Evolutionary conservation across 23 tunicate species (phyloP), one percentile per base, ranked within the genome.

Genomic region (Aplidium turbinatum): DNA sequence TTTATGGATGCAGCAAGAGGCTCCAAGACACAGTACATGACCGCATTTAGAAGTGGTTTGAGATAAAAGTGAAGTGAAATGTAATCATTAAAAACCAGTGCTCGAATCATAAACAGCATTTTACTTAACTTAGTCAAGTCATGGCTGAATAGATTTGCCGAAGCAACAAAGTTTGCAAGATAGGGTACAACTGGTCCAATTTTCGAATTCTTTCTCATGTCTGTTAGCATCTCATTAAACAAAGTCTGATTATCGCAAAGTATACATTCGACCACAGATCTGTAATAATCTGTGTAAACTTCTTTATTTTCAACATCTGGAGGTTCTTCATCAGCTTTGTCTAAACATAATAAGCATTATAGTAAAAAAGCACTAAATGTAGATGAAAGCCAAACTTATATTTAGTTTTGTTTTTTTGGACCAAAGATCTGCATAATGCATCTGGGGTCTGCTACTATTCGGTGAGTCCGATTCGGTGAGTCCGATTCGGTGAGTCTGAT

Each of bases 1-100:
- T 82, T 89, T 1, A 89, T 89, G 32, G 96, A 89, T 9, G 96
- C 96, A 22, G 96, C 80, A 6, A 82, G 63, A 3, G 96, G 84
- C 64, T 82, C 89, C 33, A 82, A 32, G 2, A 89, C 96, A 63
- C 96, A 89, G 35, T 82, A 89, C 58, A 77, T 55, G 1, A 82
- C 89, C 29, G 85, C 73, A 20, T 75, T 57, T 27, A 81, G 25
- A 29, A 89, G 33, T 2, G 89, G 85, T 50, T 70, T 82, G 16
- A 82, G 52, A 57, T 70, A 89, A 9, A 70, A 39, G 34, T 58
- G 24, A 1, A 82, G 4, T 48, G 75, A 58, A 16, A 83, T 46
- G 36, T 28, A 29, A 5, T 77, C 77, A 54, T 89, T 89, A 0
- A 11, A 1, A 20, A 63, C 23, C 30, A 89, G 70, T 18, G 89